Evolutionary conservation across 2,888 invertebrate species (phyloP).

Genomic region (Microplitis manilae): DNA sequence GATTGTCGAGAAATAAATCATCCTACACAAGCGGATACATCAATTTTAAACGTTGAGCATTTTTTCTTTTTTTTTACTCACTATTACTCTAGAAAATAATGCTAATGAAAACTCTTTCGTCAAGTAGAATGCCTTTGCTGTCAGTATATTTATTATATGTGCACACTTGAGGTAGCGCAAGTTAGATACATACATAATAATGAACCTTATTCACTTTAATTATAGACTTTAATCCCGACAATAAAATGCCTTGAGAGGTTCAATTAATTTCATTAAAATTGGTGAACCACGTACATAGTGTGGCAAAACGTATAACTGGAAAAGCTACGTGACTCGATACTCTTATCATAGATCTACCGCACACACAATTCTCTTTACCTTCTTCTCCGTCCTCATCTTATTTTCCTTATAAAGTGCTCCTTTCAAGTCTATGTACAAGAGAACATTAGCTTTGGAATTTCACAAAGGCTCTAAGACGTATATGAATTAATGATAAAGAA

Average conservation of each 20-base stretch:
- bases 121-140: too few relatives aligned
- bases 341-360: constrained; percentile 46
- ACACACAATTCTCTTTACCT: constrained; percentile 31
- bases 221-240: constrained; percentile 38
- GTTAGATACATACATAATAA: constrained; percentile 38
- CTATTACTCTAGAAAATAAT: too few relatives aligned
- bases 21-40: background rate
- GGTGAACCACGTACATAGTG: constrained; percentile 40
- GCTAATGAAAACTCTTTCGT: constrained; percentile 21
- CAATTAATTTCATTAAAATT: constrained; percentile 48
- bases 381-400: constrained; percentile 25
- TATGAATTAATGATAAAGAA: constrained; percentile 32
- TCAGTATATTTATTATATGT: too few relatives aligned
- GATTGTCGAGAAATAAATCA: constrained; percentile 23
- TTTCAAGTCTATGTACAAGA: background rate
- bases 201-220: constrained; percentile 42
- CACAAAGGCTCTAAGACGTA: background rate
- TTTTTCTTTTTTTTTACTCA: background rate
- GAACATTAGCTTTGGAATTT: constrained; percentile 4
- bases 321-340: constrained; percentile 46
- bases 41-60: background rate
- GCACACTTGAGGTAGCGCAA: too few relatives aligned
- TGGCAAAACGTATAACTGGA: constrained; percentile 16
- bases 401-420: background rate
- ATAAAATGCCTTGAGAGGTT: constrained; percentile 40